Conservation (phyloP, 2,113 vertebrate genomes). For the Cathartes aura region DNA sequence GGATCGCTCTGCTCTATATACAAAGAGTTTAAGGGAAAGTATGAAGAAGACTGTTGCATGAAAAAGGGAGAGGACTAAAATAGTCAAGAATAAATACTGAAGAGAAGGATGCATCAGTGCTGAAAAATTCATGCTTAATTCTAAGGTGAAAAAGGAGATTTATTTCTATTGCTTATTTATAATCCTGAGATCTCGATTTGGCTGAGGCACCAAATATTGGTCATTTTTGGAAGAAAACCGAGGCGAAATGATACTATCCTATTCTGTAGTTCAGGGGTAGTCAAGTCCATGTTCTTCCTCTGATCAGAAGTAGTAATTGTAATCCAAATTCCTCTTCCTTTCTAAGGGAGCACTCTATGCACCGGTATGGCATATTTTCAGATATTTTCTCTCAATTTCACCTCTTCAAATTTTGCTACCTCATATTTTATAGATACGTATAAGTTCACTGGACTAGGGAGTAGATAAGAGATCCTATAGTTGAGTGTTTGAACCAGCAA, state of each 20-base stretch:
- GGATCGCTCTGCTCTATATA: neutral
- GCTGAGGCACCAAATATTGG: neutral
- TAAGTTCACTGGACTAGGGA: neutral
- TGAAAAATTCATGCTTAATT: constrained; percentile 37
- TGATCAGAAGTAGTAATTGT: neutral
- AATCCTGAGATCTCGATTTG: neutral
- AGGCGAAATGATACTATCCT: neutral
- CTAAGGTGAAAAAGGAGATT: constrained; percentile 5
- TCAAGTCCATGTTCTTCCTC: neutral
- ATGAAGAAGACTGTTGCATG: neutral
- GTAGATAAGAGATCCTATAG: neutral
- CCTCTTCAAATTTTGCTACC: neutral
- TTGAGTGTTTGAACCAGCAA: neutral
- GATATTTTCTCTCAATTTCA: neutral
- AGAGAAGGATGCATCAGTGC: neutral
- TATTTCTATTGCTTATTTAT: constrained; percentile 38
- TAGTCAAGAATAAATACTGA: neutral
- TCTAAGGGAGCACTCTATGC: neutral
- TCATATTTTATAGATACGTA: neutral
- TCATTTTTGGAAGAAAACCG: neutral
- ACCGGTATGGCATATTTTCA: neutral
- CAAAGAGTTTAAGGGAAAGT: neutral
- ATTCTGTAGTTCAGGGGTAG: neutral
- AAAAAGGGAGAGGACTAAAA: neutral
- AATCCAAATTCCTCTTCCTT: neutral